Conservation (phyloP, 23 tunicate genomes). For the Pegea sp. region DNA sequence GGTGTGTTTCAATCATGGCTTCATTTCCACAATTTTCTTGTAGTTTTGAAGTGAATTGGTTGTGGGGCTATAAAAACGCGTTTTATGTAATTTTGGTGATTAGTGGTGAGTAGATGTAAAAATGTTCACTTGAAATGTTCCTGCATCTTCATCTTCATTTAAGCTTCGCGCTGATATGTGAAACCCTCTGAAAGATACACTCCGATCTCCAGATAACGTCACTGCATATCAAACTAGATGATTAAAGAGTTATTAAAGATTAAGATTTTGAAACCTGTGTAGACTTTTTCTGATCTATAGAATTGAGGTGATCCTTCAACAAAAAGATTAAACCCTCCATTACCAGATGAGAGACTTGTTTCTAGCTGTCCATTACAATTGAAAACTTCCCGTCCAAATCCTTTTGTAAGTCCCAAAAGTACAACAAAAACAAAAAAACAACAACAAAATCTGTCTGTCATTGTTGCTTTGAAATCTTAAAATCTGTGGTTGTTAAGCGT, state of each 20-base stretch:
- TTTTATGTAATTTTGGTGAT: neutral
- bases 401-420: too few relatives aligned
- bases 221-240: too few relatives aligned
- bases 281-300: constrained; percentile 35
- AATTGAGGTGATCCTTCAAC: constrained; percentile 34
- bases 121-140: constrained; percentile 18
- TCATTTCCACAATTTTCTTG: constrained; percentile 16
- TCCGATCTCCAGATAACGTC: constrained; percentile 36
- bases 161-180: constrained; percentile 8
- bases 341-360: constrained; percentile 9
- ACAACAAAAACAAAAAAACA: too few relatives aligned
- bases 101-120: neutral
- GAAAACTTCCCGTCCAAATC: neutral
- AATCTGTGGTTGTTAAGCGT: too few relatives aligned
- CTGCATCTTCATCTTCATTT: constrained; percentile 19
- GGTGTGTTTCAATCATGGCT: constrained; percentile 12
- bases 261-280: constrained; percentile 26
- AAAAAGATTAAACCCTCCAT: constrained; percentile 41
- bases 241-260: neutral
- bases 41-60: constrained; percentile 21
- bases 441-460: too few relatives aligned
- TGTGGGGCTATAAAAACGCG: constrained; percentile 17
- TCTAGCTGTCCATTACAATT: constrained; percentile 14
- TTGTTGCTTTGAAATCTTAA: too few relatives aligned
- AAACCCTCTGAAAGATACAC: constrained; percentile 46